Conservation (phyloP, 2,113 vertebrate species). For the Cyanoliseus patagonus region DNA sequence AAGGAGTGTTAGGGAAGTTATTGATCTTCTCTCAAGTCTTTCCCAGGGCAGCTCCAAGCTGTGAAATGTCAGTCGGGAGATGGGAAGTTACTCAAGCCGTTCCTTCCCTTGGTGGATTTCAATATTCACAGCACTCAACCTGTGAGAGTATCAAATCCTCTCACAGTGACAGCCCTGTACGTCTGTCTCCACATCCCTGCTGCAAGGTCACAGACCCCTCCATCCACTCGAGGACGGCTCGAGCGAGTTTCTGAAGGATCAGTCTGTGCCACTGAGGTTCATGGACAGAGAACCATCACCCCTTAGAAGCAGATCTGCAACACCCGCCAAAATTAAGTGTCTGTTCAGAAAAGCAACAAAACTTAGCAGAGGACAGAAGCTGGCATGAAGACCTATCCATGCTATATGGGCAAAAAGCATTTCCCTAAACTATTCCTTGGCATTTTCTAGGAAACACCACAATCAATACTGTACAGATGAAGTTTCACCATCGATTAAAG, state of each 20-base stretch:
- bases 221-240: neutral
- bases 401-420: neutral
- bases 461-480: neutral
- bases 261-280: neutral
- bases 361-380: neutral
- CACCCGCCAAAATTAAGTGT: neutral
- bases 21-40: constrained; percentile 31
- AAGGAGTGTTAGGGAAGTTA: neutral
- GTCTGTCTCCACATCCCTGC: neutral
- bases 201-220: neutral
- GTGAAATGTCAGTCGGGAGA: neutral
- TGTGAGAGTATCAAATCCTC: neutral
- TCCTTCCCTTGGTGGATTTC: neutral
- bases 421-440: neutral
- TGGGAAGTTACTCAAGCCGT: constrained; percentile 7
- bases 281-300: neutral
- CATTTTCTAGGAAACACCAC: neutral
- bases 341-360: neutral
- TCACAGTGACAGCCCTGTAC: accelerated
- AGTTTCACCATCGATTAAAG: neutral
- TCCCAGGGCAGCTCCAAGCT: neutral
- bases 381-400: neutral
- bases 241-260: neutral
- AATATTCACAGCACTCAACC: neutral
- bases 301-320: neutral